These are phyloP conservation scores for Eupithecia insigniata DNA, from an alignment of 2,888 invertebrate species.

Conservation along the genomic window DNA sequence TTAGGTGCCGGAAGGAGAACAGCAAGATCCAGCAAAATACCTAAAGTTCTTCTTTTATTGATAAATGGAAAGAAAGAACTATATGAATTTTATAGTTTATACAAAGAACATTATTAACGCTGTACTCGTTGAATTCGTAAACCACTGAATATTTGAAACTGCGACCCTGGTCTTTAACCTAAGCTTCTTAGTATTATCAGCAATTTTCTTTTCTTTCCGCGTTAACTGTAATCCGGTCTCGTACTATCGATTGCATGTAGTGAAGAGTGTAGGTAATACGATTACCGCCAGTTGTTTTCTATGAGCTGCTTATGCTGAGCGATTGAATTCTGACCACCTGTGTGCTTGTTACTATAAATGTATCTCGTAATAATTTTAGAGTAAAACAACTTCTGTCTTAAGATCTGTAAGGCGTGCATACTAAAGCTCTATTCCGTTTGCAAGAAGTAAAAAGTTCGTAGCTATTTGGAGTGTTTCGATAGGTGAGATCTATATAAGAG, in stretches of 20 bases:
- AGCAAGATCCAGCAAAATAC: not conserved
- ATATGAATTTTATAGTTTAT: slow-evolving; percentile 2
- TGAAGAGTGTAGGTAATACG: slow-evolving; percentile 62
- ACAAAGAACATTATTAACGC: not conserved
- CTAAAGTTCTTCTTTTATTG: not conserved
- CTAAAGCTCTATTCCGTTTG: not conserved
- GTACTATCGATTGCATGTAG: slow-evolving; percentile 65
- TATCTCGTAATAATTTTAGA: not conserved
- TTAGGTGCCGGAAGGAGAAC: not conserved
- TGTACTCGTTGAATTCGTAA: not conserved
- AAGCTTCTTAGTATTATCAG: slow-evolving; percentile 35
- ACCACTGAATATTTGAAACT: not conserved
- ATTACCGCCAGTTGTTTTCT: slow-evolving; percentile 64
- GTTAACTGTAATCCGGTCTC: slow-evolving; percentile 64
- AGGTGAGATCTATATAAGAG: slow-evolving; percentile 8
- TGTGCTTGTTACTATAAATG: slow-evolving; percentile 1
- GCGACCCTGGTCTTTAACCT: slow-evolving; percentile 21
- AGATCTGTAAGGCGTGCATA: not conserved
- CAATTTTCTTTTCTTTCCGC: slow-evolving; percentile 42
- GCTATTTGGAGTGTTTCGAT: not conserved
- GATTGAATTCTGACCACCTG: slow-evolving; percentile 35
- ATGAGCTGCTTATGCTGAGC: slow-evolving; percentile 44
- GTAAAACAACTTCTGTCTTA: not conserved
- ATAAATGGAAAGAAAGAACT: not conserved
- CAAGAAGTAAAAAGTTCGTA: not conserved